Evolutionary conservation across 1,140 invertebrate species (phyloP).

Genomic region (Drosophila nigromelanica): DNA sequence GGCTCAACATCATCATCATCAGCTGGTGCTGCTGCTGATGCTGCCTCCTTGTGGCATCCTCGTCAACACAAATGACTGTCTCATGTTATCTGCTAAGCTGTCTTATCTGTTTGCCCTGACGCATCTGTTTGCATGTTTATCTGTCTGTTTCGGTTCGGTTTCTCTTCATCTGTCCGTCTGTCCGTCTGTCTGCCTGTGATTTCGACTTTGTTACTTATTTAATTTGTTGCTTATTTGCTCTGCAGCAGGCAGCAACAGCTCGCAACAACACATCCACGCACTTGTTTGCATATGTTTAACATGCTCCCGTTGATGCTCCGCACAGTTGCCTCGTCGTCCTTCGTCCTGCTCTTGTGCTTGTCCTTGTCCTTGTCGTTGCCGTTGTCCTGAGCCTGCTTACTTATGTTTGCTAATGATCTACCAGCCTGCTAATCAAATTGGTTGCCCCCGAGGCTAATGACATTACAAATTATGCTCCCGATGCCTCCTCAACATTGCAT

Average conservation of each 20-base stretch:
- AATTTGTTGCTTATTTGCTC: conserved; percentile 78
- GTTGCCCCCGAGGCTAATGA: conserved; percentile 58
- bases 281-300: conserved; percentile 80
- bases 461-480: conserved; percentile 44
- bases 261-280: conserved; percentile 44
- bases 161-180: not conserved
- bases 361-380: not conserved
- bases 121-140: conserved; percentile 41
- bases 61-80: conserved; percentile 78
- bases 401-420: conserved; percentile 71
- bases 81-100: conserved; percentile 79
- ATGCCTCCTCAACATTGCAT: not conserved
- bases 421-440: conserved; percentile 76
- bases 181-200: conserved; percentile 30
- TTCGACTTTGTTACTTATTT: conserved; percentile 77
- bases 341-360: not conserved
- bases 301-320: conserved; percentile 31
- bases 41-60: conserved; percentile 45
- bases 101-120: conserved; percentile 61
- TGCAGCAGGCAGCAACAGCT: conserved; percentile 43
- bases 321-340: too few relatives aligned
- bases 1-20: conserved; percentile 23
- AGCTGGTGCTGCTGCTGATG: conserved; percentile 9
- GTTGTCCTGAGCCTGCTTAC: conserved; percentile 41
- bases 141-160: conserved; percentile 16